These are phyloP conservation scores for Acronicta alni DNA, from an alignment of 2,888 invertebrate species.

Conservation along the genomic window DNA sequence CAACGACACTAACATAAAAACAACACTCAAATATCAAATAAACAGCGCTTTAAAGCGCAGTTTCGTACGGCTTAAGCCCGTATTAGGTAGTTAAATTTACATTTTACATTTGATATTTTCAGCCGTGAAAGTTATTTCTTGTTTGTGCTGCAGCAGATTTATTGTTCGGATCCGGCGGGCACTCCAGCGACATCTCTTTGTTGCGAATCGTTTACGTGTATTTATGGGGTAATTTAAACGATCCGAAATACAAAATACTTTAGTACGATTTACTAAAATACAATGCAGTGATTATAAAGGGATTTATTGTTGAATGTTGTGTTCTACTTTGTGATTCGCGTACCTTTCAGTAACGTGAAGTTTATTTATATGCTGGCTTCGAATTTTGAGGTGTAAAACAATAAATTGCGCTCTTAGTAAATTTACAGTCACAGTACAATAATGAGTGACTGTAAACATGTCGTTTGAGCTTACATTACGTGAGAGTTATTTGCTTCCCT, in stretches of 20 bases:
- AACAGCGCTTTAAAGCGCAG: conserved; percentile 83
- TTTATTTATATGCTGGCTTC: conserved; percentile 40
- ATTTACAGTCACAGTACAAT: conserved; percentile 25
- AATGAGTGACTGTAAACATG: conserved; percentile 42
- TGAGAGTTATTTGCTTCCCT: conserved; percentile 10
- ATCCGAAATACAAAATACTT: conserved; percentile 78
- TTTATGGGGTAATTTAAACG: conserved; percentile 84
- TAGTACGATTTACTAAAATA: conserved; percentile 72
- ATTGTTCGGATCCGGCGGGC: conserved; percentile 71
- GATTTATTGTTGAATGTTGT: conserved; percentile 53
- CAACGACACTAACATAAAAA: conserved; percentile 84
- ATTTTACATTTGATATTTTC: conserved; percentile 87
- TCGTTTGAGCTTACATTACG: conserved; percentile 17
- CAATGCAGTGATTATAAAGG: conserved; percentile 69
- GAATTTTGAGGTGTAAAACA: conserved; percentile 38
- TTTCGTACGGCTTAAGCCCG: conserved; percentile 78
- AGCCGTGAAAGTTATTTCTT: conserved; percentile 85
- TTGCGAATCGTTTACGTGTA: conserved; percentile 80
- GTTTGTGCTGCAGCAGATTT: conserved; percentile 77
- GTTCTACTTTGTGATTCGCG: conserved; percentile 38
- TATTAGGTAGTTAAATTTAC: conserved; percentile 88
- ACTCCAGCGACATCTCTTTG: conserved; percentile 76
- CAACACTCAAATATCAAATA: conserved; percentile 85
- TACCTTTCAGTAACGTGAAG: conserved; percentile 36
- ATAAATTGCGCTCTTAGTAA: conserved; percentile 14